A percentile compares a stretch with the other conserved stretches of the same genome.
Evolutionary conservation across 2,797 vertebrate species (phyloP).

Genomic region (Darevskia mixta): DNA sequence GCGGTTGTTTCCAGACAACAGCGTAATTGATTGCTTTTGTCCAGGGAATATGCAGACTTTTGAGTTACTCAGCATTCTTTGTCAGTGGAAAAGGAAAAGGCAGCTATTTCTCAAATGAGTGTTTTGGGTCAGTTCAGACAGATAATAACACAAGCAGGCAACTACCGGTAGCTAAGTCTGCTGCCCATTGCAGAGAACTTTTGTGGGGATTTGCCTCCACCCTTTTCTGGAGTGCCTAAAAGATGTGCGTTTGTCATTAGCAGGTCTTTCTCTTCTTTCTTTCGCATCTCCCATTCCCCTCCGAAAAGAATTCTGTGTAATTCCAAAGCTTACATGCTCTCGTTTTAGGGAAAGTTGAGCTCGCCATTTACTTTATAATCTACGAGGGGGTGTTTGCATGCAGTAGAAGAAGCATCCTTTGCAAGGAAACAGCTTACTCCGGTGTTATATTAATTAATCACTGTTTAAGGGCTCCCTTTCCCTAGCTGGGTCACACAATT

Average conservation of each 20-base stretch:
- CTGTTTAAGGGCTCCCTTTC: constrained; percentile 51
- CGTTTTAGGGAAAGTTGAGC: not conserved
- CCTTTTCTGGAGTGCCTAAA: not conserved
- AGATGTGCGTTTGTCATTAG: not conserved
- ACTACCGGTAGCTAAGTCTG: too few species aligned
- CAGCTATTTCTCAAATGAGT: too few species aligned
- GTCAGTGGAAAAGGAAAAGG: not conserved
- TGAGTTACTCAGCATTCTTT: not conserved
- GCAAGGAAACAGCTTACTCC: constrained; percentile 58
- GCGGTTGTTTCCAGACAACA: not conserved
- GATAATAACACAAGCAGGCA: too few species aligned
- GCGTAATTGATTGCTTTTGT: not conserved
- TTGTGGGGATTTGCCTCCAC: not conserved
- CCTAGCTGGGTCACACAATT: constrained; percentile 57
- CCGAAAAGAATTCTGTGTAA: not conserved
- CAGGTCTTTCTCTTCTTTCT: not conserved
- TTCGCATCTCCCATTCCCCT: not conserved
- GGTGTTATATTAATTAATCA: constrained; percentile 70
- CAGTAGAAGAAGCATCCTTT: constrained; percentile 37
- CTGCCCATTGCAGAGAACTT: not conserved
- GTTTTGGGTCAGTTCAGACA: not conserved
- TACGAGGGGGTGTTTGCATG: not conserved
- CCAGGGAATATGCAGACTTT: not conserved
- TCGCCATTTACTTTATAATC: not conserved
- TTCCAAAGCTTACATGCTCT: not conserved